These are phyloP conservation scores for Drosophila murphyi DNA, from an alignment of 1,140 invertebrate genomes.

Conservation along the genomic window DNA sequence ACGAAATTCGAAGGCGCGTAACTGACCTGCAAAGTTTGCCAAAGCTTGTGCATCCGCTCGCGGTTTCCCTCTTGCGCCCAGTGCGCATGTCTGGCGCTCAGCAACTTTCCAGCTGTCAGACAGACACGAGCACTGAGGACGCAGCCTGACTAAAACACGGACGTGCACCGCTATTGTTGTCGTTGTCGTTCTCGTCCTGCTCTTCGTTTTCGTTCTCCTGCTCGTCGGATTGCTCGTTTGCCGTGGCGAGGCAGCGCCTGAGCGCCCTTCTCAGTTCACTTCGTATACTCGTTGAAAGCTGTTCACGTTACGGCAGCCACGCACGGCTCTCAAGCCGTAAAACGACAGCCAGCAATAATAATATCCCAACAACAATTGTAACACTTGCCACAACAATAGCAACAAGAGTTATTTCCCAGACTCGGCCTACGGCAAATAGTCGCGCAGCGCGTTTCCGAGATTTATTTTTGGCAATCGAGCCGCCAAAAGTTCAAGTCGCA, in stretches of 20 bases:
- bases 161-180: conserved; percentile 35
- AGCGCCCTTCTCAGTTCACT: conserved; percentile 68
- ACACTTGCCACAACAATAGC: conserved; percentile 38
- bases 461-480: conserved; percentile 32
- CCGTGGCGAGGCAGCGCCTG: conserved; percentile 16
- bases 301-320: conserved; percentile 71
- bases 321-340: conserved; percentile 18
- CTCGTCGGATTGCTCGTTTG: conserved; percentile 35
- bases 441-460: not conserved
- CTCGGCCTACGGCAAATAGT: conserved; percentile 23
- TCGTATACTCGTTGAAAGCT: conserved; percentile 80
- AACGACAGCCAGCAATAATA: conserved; percentile 23
- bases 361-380: conserved; percentile 36
- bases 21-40: conserved; percentile 59
- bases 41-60: conserved; percentile 40
- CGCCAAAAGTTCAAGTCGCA: conserved; percentile 39
- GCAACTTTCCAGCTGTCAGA: conserved; percentile 56
- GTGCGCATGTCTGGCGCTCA: conserved; percentile 46
- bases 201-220: conserved; percentile 8
- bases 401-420: conserved; percentile 1
- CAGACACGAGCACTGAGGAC: conserved; percentile 36
- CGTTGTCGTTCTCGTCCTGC: conserved; percentile 11
- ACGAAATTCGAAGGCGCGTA: conserved; percentile 25
- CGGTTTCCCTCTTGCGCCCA: not conserved
- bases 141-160: conserved; percentile 38